Base-by-base conservation (phyloP, 2,113 vertebrate species). In the Speoplatyrhinus poulsoni region DNA sequence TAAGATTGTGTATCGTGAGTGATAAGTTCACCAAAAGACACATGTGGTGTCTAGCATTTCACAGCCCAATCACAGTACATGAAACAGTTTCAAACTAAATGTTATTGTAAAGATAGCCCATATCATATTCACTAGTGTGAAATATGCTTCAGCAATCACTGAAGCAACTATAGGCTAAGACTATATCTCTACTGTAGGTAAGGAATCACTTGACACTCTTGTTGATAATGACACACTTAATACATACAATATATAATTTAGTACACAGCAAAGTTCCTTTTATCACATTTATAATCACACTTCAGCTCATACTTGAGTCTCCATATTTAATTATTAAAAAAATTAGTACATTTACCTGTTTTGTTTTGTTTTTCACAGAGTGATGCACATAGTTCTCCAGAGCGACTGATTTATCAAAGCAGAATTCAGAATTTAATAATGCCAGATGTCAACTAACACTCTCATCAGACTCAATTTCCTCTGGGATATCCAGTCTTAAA, bases 71-170 rank as follows among this genome's bases (percentile, higher is more conserved):
- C 5, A 41, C 36, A 41, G 36, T 41, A 8, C 36, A 41, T 41
- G 4, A 41, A 41, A 41, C 36, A 41, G 36, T 41, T 26, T 26
- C 36, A 41, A 41, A 4, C 3, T 2, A 41, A 0, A 41, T 41
- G 3, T 41, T 41, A 41, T 41, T 41, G 36, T 41, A 41, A 41
- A 3, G 4, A 41, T 72, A 62, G 60, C 54, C 65, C 63, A 4
- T 79, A 62, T 77, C 46, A 50, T 0, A 62, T 58, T 78, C 73
- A 61, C 62, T 64, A 52, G 68, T 33, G 75, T 62, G 55, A 67
- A 19, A 62, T 62, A 64, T 12, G 16, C 46, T 60, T 49, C 62
- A 62, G 64, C 53, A 74, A 41, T 49, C n/a, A 32, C 55, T 60
- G 59, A 41, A 60, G 65, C 62, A 68, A 70, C 74, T 65, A 58